Base-by-base conservation (phyloP, 2,113 vertebrate genomes). In the Engystomops pustulosus region DNA sequence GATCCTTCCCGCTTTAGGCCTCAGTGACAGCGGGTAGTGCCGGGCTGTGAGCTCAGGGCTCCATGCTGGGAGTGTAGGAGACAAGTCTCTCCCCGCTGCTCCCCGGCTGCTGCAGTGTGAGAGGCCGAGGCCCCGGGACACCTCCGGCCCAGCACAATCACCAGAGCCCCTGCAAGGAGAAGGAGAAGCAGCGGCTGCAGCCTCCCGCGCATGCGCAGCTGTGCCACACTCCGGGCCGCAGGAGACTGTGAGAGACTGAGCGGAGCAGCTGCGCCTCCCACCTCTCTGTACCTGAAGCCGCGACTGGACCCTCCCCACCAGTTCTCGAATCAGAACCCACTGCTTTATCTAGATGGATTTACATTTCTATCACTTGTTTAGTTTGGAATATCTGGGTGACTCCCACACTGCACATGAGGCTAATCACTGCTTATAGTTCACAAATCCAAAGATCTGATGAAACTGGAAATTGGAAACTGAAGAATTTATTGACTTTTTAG, bases 1-100 rank as follows among this genome's bases (percentile, higher is more conserved):
- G 30, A 11, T 75, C 81, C 45, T 78, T 25, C 62, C 36, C 27
- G 11, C 62, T 34, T 32, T 23, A 81, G 79, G 79, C 79, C 79
- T n/a, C 32, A 17, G 12, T 55, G 51, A 5, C 2, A 11, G 23
- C 45, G 78, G 23, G 14, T 10, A 10, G 30, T 17, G 14, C 25
- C 2, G 5, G 5, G 30, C 4, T 2, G 41, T 14, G 79, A 68
- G 34, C 18, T 36, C 41, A 55, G 27, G 1, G n/a, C 27, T 67
- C 27, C 62, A 51, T 69, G 27, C 8, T 17, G 17, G 15, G 0
- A 23, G 17, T 8, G 27, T n/a, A 17, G 45, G 79, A 68, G 30
- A 15, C n/a, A 15, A 14, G 45, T 23, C 15, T 27, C 23, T 23
- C 58, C 36, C 44, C 4, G n/a, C 4, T 41, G 15, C 38, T 3